Evolutionary conservation across 2,113 vertebrate genomes (phyloP).

Genomic region (Abramis brama): DNA sequence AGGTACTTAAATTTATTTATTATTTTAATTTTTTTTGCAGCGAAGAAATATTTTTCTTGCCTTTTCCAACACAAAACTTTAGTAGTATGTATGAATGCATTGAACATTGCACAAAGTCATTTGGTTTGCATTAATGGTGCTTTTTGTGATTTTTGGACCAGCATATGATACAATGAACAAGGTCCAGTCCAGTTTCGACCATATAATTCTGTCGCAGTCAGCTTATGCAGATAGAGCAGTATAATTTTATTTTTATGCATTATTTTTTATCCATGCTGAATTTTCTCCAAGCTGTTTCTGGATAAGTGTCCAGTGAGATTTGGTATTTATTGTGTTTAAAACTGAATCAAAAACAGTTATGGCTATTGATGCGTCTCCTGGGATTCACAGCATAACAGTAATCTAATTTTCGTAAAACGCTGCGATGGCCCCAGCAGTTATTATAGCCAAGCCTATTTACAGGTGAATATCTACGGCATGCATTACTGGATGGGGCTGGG

Average conservation of each 20-base stretch:
- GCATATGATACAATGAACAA: not conserved
- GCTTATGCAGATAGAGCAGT: not conserved
- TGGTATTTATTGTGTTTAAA: slow-evolving; percentile 35
- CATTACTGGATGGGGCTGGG: slow-evolving; percentile 22
- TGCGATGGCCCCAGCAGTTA: slow-evolving; percentile 12
- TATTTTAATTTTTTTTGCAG: not conserved
- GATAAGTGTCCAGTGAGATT: slow-evolving; percentile 21
- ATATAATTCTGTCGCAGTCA: not conserved
- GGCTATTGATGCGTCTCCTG: slow-evolving; percentile 22
- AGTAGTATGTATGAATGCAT: not conserved
- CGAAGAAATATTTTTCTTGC: not conserved
- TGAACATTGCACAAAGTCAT: not conserved
- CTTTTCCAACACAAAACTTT: not conserved
- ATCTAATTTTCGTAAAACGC: slow-evolving; percentile 52
- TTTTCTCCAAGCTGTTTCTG: slow-evolving; percentile 11
- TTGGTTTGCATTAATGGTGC: not conserved
- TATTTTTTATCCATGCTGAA: not conserved
- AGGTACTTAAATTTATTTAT: too few species aligned
- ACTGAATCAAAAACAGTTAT: slow-evolving; percentile 50
- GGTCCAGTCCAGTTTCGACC: not conserved
- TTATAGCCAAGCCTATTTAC: slow-evolving; percentile 43
- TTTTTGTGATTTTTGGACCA: not conserved
- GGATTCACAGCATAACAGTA: slow-evolving; percentile 32
- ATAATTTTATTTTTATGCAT: too few species aligned
- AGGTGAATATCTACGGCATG: slow-evolving; percentile 43